A percentile compares a stretch with the other conserved stretches of the same genome.
phyloP scores from a whole-genome alignment of 2,888 invertebrate species.

The Mechanitis messenoides region DNA sequence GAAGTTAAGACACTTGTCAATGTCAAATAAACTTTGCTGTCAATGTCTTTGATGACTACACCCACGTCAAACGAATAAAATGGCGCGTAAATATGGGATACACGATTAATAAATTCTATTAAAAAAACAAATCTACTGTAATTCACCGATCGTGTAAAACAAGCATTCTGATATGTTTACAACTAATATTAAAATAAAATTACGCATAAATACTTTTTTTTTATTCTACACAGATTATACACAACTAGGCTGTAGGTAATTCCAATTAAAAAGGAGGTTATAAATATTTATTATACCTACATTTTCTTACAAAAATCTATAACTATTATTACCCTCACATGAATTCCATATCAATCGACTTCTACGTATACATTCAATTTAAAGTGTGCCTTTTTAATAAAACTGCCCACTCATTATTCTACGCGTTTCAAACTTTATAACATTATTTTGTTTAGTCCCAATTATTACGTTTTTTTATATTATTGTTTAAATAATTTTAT shows the following conservation, averaged over 20 bases:
- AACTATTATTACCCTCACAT: conserved; percentile 33
- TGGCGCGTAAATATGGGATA: conserved; percentile 20
- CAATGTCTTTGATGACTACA: neutral
- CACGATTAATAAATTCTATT: conserved; percentile 17
- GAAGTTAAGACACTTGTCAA: neutral
- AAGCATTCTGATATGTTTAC: conserved; percentile 26
- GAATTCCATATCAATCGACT: conserved; percentile 31
- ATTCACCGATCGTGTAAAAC: conserved; percentile 9
- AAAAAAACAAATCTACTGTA: conserved; percentile 5
- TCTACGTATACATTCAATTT: conserved; percentile 36
- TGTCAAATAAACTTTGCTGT: neutral
- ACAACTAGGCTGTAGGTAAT: conserved; percentile 10
- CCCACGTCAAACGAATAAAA: conserved; percentile 11
- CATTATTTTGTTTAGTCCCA: no score
- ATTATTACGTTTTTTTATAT: no score
- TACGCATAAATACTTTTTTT: conserved; percentile 16
- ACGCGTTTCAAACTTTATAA: no score
- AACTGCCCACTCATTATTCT: conserved; percentile 16
- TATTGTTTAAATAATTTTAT: no score
- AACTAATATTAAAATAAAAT: conserved; percentile 17
- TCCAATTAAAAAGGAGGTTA: conserved; percentile 14
- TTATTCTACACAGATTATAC: conserved; percentile 16
- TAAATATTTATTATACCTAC: conserved; percentile 20
- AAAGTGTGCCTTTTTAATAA: conserved; percentile 25
- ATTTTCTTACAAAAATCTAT: conserved; percentile 17